Conservation (phyloP, 37 sponge, comb jelly and placozoan genomes). For the Ianthella basta region DNA sequence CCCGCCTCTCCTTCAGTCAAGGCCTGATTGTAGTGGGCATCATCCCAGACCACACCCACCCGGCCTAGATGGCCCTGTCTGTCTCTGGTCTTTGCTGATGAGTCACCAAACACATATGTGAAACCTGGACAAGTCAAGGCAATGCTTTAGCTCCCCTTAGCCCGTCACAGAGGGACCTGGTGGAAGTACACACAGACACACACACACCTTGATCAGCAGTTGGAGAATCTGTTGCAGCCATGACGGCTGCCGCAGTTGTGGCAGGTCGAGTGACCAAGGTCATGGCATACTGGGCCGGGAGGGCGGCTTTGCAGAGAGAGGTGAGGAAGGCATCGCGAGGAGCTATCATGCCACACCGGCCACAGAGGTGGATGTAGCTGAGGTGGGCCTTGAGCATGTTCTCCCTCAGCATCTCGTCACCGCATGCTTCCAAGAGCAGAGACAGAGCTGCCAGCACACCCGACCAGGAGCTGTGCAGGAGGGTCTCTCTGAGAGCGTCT, state of each 20-base stretch:
- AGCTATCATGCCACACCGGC: constrained; percentile 51
- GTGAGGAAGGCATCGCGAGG: constrained; percentile 93
- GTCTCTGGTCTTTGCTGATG: neutral
- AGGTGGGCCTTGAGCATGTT: constrained; percentile 74
- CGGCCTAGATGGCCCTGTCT: too few species aligned
- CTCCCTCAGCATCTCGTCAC: constrained; percentile 79
- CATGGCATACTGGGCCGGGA: constrained; percentile 85
- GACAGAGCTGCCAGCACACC: constrained; percentile 88
- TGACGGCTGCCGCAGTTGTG: neutral
- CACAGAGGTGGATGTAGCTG: constrained; percentile 84
- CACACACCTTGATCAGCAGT: neutral
- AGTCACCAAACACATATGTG: constrained; percentile 14
- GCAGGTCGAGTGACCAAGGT: constrained; percentile 31
- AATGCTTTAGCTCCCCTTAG: too few species aligned
- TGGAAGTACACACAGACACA: neutral
- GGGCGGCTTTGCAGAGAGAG: constrained; percentile 84
- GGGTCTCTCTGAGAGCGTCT: constrained; percentile 48
- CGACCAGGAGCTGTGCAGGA: constrained; percentile 86
- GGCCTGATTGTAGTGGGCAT: constrained; percentile 7
- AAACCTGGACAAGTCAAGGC: neutral
- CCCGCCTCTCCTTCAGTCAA: neutral
- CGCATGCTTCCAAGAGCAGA: constrained; percentile 80
- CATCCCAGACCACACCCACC: too few species aligned
- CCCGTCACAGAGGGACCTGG: neutral
- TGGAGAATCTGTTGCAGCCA: neutral